Percentiles rank a stretch among this genome's conserved stretches.
phyloP scores from a whole-genome alignment of 1,140 invertebrate genomes.

The Drosophila bifasciata region DNA sequence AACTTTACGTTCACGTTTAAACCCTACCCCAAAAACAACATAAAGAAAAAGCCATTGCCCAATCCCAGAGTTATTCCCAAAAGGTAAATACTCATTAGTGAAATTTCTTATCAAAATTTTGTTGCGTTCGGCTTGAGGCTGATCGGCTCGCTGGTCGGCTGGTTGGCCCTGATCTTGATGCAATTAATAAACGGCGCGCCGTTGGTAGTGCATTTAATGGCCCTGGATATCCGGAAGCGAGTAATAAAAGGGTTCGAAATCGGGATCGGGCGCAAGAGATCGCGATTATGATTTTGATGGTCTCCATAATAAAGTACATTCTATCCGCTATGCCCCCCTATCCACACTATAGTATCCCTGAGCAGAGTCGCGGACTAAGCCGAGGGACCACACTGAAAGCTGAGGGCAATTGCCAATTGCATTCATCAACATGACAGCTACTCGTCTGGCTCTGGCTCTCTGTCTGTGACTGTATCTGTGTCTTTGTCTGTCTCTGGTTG shows the following conservation, averaged over 20 bases:
- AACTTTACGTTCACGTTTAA: conserved; percentile 40
- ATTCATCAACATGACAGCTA: conserved; percentile 80
- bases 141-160: conserved; percentile 33
- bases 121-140: conserved; percentile 19
- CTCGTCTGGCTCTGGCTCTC: conserved; percentile 44
- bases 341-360: no score
- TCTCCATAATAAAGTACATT: no score
- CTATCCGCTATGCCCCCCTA: not conserved
- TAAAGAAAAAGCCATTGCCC: conserved; percentile 28
- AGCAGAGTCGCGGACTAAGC: not conserved
- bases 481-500: not conserved
- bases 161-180: conserved; percentile 67
- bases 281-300: conserved; percentile 68
- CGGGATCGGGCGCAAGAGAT: conserved; percentile 42
- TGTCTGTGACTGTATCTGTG: conserved; percentile 9
- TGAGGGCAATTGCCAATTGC: conserved; percentile 52
- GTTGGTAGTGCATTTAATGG: conserved; percentile 56
- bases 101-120: conserved; percentile 60
- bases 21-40: conserved; percentile 28
- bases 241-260: conserved; percentile 60
- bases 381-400: conserved; percentile 56
- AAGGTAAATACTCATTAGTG: conserved; percentile 82
- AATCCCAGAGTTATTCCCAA: conserved; percentile 34
- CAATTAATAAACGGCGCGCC: conserved; percentile 67
- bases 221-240: conserved; percentile 74